Conservation (phyloP, 1,140 invertebrate genomes). For the Druon quercuslanigerum region DNA sequence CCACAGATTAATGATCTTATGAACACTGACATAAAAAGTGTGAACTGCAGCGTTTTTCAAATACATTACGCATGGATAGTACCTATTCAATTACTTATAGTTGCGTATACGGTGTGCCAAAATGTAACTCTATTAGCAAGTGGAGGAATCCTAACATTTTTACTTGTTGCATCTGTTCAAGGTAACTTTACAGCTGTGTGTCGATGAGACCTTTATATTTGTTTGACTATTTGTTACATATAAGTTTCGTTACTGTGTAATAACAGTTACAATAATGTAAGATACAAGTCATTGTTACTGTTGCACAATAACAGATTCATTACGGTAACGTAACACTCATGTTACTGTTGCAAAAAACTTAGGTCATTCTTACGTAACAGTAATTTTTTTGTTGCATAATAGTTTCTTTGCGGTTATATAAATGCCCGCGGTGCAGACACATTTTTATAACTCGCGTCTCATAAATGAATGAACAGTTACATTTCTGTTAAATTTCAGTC, state of each 20-base stretch:
- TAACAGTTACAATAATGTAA: constrained; percentile 2
- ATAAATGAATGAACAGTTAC: too few species aligned
- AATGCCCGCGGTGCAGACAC: too few species aligned
- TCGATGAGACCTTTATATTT: too few species aligned
- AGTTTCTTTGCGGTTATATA: too few species aligned
- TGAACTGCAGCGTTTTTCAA: constrained; percentile 82
- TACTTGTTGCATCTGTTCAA: constrained; percentile 90
- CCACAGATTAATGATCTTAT: constrained; percentile 95
- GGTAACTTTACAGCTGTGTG: constrained; percentile 69
- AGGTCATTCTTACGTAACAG: constrained; percentile 16
- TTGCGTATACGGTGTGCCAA: constrained; percentile 85
- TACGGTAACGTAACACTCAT: background rate
- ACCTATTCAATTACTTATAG: constrained; percentile 85
- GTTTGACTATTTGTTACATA: background rate
- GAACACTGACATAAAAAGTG: constrained; percentile 89
- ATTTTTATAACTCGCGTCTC: too few species aligned
- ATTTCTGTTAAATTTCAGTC: too few species aligned
- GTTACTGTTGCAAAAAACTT: background rate
- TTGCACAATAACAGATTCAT: background rate
- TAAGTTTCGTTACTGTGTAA: background rate
- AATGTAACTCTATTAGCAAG: constrained; percentile 85
- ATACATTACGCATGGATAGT: constrained; percentile 88
- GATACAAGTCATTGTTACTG: background rate
- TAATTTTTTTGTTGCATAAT: too few species aligned
- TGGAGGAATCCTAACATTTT: constrained; percentile 85